A percentile compares a stretch with the other conserved stretches of the same genome.
phyloP scores from a whole-genome alignment of 1,140 invertebrate species.

The Piezodorus guildinii region DNA sequence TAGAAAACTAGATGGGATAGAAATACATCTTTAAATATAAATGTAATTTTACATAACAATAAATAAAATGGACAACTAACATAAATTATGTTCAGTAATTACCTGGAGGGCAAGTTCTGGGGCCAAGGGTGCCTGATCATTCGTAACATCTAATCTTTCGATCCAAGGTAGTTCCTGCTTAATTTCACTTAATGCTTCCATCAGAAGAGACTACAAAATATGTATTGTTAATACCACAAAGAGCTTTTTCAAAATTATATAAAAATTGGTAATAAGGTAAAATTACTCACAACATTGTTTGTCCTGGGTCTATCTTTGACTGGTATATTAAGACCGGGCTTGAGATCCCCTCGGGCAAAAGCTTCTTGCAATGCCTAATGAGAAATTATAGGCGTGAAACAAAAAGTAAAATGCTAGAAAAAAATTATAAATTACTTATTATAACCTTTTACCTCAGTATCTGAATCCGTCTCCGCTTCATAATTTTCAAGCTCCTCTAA shows the following conservation, averaged over 20 bases:
- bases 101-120: constrained; percentile 69
- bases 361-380: constrained; percentile 64
- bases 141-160: constrained; percentile 69
- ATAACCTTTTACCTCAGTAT: constrained; percentile 9
- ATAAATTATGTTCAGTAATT: not conserved
- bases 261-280: not conserved
- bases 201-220: constrained; percentile 45
- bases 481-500: constrained; percentile 2
- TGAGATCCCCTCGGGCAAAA: constrained; percentile 63
- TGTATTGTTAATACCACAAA: constrained; percentile 3
- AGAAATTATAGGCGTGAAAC: not conserved
- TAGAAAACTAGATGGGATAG: too few species aligned
- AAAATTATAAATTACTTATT: too few species aligned
- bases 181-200: constrained; percentile 58
- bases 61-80: not conserved
- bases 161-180: constrained; percentile 67
- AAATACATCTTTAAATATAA: too few species aligned
- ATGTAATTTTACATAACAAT: too few species aligned
- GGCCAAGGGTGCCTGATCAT: constrained; percentile 60
- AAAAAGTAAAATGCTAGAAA: not conserved
- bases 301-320: constrained; percentile 44
- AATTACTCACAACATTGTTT: constrained; percentile 51
- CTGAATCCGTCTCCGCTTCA: constrained; percentile 22
- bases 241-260: not conserved
- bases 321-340: constrained; percentile 68